Percentiles rank a stretch among this genome's conserved stretches.
phyloP scores from a whole-genome alignment of 2,113 vertebrate genomes.

The Platichthys stellatus region DNA sequence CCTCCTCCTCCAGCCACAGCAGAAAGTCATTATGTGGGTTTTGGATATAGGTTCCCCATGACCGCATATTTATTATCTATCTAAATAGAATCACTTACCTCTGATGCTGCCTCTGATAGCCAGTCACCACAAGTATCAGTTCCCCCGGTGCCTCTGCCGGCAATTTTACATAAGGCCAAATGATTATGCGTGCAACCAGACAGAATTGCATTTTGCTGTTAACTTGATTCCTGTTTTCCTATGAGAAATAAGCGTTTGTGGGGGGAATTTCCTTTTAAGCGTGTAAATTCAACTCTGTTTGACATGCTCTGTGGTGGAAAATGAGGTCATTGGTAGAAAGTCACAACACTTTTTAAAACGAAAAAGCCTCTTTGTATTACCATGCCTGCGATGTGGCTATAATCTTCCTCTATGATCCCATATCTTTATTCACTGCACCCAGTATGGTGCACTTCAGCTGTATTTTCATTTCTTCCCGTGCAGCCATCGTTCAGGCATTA shows the following conservation, averaged over 20 bases:
- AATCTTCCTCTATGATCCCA: conserved; percentile 14
- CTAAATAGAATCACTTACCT: conserved; percentile 84
- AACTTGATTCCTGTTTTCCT: conserved; percentile 63
- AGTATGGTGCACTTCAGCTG: conserved; percentile 35
- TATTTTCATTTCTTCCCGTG: conserved; percentile 29
- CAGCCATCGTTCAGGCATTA: conserved; percentile 56
- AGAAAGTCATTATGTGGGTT: conserved; percentile 80
- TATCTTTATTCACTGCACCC: conserved; percentile 24
- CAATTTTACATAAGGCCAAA: conserved; percentile 71
- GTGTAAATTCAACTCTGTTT: conserved; percentile 50
- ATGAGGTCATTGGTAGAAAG: conserved; percentile 45
- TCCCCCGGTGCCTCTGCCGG: conserved; percentile 58
- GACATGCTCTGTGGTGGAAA: conserved; percentile 46
- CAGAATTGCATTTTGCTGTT: conserved; percentile 70
- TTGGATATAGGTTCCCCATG: conserved; percentile 81
- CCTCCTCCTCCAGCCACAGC: conserved; percentile 62
- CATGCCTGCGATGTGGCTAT: conserved; percentile 22
- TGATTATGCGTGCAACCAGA: conserved; percentile 60
- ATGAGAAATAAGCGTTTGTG: conserved; percentile 60
- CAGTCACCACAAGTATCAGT: conserved; percentile 74
- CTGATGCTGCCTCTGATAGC: conserved; percentile 80
- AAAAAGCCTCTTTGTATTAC: conserved; percentile 12
- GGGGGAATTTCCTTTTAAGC: conserved; percentile 34
- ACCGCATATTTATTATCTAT: conserved; percentile 84
- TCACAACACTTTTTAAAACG: conserved; percentile 25